These are phyloP conservation scores for Plodia interpunctella DNA, from an alignment of 1,140 invertebrate species.

Conservation along the genomic window DNA sequence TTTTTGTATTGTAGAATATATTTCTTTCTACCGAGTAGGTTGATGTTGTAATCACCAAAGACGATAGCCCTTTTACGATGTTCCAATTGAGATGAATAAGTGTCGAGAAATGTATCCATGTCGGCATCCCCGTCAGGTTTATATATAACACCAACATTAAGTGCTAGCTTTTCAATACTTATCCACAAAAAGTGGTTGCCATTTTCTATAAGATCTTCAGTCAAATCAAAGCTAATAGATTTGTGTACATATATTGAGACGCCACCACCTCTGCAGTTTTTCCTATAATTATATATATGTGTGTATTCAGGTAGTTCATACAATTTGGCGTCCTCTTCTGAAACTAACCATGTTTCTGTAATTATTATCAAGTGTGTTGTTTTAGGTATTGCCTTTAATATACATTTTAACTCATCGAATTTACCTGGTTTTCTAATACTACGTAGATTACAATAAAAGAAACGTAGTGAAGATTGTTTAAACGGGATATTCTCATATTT, in stretches of 20 bases:
- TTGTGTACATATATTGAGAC: not conserved
- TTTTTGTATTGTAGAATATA: too few species aligned
- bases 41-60: too few species aligned
- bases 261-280: conserved; percentile 6
- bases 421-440: not conserved
- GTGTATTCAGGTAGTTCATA: conserved; percentile 12
- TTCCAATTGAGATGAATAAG: too few species aligned
- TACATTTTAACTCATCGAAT: not conserved
- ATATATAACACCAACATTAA: too few species aligned
- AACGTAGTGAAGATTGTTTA: not conserved
- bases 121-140: too few species aligned
- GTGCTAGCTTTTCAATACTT: not conserved
- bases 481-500: not conserved
- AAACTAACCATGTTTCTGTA: conserved; percentile 19
- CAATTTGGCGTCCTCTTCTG: conserved; percentile 12
- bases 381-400: not conserved
- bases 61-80: too few species aligned
- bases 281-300: conserved; percentile 18
- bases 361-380: conserved; percentile 14
- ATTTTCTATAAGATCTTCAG: not conserved
- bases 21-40: too few species aligned
- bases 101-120: too few species aligned
- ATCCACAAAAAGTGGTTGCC: not conserved
- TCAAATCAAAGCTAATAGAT: not conserved
- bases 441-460: not conserved